Base-by-base conservation (phyloP, 1,140 invertebrate genomes). In the Augochlora pura region DNA sequence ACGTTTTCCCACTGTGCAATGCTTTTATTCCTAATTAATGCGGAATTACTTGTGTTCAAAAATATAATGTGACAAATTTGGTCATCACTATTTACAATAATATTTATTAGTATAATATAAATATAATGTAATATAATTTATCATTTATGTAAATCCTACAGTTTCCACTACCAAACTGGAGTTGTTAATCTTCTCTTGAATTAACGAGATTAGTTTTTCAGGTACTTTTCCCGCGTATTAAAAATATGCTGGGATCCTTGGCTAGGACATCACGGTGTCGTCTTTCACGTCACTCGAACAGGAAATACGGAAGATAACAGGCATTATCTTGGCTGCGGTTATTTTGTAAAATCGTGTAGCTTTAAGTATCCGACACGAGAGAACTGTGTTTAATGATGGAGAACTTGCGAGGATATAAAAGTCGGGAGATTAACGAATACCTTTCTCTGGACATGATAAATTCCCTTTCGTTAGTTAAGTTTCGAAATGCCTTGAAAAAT, bases 191-290 rank as follows among this genome's bases (percentile, higher is more conserved):
- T 46, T n/a, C 39, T 14, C 10, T 16, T n/a, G 38, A 39, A 42
- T 42, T 66, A 66, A 46, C 39, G 64, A 66, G 64, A 38, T 66
- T 46, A 66, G 64, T 66, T 66, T n/a, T 39, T 25, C 39, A 8
- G 46, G 64, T 18, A 46, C 64, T 66, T 66, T 25, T 3, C n/a
- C 25, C 16, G 25, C 16, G 32, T 62, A 62, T 62, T 62, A 62
- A 62, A 16, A 18, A 62, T 32, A 62, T 16, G 12, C 60, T 6
- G 25, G 14, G 25, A 32, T 18, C 18, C 60, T 62, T 62, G 25
- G 12, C n/a, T 2, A 5, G 2, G 12, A 14, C 64, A 21, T 42
- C 12, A 46, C 14, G 10, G 38, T 65, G 23, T 12, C 63, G n/a
- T 10, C 38, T 23, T 65, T n/a, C 42, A 42, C 63, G 21, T 38